A percentile compares a stretch with the other conserved stretches of the same genome.
Evolutionary conservation across 2,113 vertebrate genomes (phyloP).

Genomic region (Chamaea fasciata): DNA sequence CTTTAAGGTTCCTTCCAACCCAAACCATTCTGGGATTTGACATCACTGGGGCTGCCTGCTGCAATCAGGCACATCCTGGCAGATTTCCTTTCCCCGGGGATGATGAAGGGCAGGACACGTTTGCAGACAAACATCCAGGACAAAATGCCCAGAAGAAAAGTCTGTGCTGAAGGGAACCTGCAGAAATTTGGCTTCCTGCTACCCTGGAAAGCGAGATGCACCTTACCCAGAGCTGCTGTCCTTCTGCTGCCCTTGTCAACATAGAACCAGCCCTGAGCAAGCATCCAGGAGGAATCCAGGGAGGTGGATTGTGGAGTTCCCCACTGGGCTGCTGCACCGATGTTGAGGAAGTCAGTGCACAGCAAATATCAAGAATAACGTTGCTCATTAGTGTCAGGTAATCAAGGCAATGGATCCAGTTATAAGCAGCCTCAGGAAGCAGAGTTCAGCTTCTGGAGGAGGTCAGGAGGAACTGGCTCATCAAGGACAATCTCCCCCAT

Average conservation of each 20-base stretch:
- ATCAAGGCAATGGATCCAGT: not conserved
- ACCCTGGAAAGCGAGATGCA: not conserved
- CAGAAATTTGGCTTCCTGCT: not conserved
- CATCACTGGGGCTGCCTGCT: not conserved
- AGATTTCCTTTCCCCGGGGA: not conserved
- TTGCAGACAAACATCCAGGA: not conserved
- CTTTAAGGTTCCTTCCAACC: not conserved
- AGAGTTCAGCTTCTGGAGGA: not conserved
- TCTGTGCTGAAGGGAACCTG: not conserved
- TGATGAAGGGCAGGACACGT: not conserved
- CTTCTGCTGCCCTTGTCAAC: not conserved
- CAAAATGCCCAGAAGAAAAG: not conserved
- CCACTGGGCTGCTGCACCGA: not conserved
- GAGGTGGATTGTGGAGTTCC: not conserved
- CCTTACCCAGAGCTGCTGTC: not conserved
- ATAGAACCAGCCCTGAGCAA: accelerated
- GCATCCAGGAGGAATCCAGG: not conserved
- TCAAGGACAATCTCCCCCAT: not conserved
- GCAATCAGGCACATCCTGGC: not conserved
- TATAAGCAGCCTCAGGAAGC: not conserved
- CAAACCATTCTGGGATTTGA: not conserved
- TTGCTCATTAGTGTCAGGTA: not conserved
- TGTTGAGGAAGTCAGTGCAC: not conserved
- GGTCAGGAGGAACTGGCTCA: not conserved
- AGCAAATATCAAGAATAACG: not conserved